Conservation (phyloP, 2,113 vertebrate species). For the Pangasianodon gigas region DNA sequence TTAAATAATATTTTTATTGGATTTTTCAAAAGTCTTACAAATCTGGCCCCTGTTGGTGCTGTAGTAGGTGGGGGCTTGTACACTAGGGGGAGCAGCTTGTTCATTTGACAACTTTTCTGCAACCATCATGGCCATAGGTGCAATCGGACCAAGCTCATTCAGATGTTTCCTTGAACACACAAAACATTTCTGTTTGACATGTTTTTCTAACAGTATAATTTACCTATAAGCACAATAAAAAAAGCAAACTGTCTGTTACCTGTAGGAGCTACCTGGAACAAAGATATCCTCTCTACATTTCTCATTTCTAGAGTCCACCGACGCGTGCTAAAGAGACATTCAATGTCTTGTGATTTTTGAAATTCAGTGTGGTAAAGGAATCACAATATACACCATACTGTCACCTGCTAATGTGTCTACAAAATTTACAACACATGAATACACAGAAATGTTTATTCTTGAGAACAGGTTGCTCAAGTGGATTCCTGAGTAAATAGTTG, state of each 20-base stretch:
- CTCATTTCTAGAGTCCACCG: not conserved
- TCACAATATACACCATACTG: not conserved
- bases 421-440: not conserved
- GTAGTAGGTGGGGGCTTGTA: not conserved
- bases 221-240: not conserved
- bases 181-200: not conserved
- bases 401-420: not conserved
- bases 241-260: not conserved
- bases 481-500: not conserved
- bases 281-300: not conserved
- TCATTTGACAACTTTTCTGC: not conserved
- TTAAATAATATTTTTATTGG: not conserved
- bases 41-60: not conserved
- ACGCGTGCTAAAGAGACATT: not conserved
- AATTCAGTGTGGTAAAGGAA: not conserved
- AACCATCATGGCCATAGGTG: not conserved
- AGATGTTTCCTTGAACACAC: not conserved
- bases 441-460: not conserved
- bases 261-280: constrained; percentile 4
- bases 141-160: not conserved
- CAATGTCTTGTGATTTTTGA: not conserved
- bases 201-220: not conserved
- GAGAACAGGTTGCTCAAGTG: not conserved
- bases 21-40: not conserved
- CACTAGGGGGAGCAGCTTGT: not conserved